Base-by-base conservation (phyloP, 2,113 vertebrate species). In the Neodon shergylaensis region DNA sequence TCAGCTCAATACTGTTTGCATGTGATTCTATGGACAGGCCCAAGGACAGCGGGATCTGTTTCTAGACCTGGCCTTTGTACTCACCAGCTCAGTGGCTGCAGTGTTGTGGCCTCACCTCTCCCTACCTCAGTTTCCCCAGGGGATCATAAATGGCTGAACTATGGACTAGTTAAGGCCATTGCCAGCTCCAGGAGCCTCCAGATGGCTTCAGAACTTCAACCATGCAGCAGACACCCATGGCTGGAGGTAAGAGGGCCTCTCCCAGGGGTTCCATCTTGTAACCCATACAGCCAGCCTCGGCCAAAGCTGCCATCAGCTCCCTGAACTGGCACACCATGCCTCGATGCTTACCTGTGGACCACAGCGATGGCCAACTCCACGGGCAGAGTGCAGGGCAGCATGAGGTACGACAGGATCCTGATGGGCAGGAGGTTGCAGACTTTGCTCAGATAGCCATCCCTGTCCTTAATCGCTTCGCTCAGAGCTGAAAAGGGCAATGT, bases 341-440 rank as follows among this genome's bases (percentile, higher is more conserved):
- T 1, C 0, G 8, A 5, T 10, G 1, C 97, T 98, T 96, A 99
- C 99, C 99, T 98, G 94, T 99, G 98, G 68, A 98, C 98, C 8
- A 98, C 88, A 0, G 98, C 99, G 90, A 99, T 98, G 1, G 98
- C 99, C 0, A 99, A 99, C 96, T 99, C 99, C 68, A 99, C 98
- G 0, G 99, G 99, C 3, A 99, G 98, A 0, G 99, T 99, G 88
- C 98, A 99, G 0, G 99, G 99, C 96, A 99, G 92, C 95, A 99
- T 97, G 97, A 98, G 88, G 36, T 99, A 99, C 13, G 99, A 99
- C 19, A 99, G 98, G 66, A 99, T 96, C 73, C 98, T 95, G 31
- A 99, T 44, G 0, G 99, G 99, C 12, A 99, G 97, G 74, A 98
- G 98, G 65, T 95, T 98, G 0, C 98, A 98, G n/a, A 99, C 96